Evolutionary conservation across 2,797 vertebrate species (phyloP).

Genomic region (Chelon auratus): DNA sequence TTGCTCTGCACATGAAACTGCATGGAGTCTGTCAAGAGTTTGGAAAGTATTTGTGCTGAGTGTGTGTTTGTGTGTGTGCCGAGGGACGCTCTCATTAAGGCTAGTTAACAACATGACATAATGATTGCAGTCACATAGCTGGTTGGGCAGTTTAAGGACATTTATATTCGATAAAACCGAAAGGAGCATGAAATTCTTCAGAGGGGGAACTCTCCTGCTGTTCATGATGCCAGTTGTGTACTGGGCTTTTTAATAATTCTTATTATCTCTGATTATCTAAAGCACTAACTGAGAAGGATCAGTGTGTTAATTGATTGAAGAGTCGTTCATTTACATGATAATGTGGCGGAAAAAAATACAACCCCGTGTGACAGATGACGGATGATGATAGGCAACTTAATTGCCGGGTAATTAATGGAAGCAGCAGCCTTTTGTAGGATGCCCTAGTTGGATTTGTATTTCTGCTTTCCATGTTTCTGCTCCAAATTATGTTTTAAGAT

Average conservation of each 20-base stretch:
- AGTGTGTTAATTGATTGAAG: constrained; percentile 81
- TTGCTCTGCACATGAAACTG: constrained; percentile 52
- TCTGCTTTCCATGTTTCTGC: constrained; percentile 13
- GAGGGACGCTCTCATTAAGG: constrained; percentile 25
- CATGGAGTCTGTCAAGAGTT: constrained; percentile 58
- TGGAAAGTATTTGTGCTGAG: constrained; percentile 31
- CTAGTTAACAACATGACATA: constrained; percentile 3
- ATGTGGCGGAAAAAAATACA: constrained; percentile 71
- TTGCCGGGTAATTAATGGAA: constrained; percentile 66
- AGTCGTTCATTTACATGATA: constrained; percentile 79
- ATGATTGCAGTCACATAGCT: constrained; percentile 17
- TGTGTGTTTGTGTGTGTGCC: constrained; percentile 26
- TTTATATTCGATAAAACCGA: constrained; percentile 17
- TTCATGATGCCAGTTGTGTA: constrained; percentile 44
- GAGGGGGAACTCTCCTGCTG: constrained; percentile 30
- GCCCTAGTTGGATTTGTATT: constrained; percentile 20
- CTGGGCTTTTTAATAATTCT: constrained; percentile 53
- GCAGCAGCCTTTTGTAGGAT: constrained; percentile 41
- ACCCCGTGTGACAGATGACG: constrained; percentile 76
- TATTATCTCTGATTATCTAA: constrained; percentile 76
- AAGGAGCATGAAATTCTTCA: constrained; percentile 27
- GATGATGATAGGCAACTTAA: constrained; percentile 78
- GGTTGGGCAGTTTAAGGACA: constrained; percentile 9
- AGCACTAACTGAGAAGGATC: constrained; percentile 75
- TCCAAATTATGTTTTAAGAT: constrained; percentile 6